Evolutionary conservation across 2,113 vertebrate genomes (phyloP), one percentile per base, ranked within the genome.

Genomic region (Nasalis larvatus): DNA sequence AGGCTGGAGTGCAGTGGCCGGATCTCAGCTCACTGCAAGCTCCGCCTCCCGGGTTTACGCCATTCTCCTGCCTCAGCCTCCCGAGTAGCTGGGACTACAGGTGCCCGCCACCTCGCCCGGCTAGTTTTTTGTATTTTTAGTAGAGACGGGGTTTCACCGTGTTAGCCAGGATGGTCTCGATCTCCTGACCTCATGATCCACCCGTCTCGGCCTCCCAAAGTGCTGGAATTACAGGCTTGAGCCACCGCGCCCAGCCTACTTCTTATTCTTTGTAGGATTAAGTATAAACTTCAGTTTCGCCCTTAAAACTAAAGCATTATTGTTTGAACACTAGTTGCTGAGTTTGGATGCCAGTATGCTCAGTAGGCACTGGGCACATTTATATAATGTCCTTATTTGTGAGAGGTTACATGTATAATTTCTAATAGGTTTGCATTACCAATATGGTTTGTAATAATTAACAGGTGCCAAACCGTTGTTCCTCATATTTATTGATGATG

Each of bases 351-450:
- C 30, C 40, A 80, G 47, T 82, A 40, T 49, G 77, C 47, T 83
- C 58, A 40, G 42, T 71, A 94, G 83, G 60, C 30, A 30, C 52
- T 78, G 87, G 45, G 76, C 30, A 66, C 37, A 78, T 63, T 96
- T 96, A 30, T 66, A 56, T 58, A 85, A 58, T 73, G 30, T 63
- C 52, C 30, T 96, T 82, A 69, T 82, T 96, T 76, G 74, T 92
- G 69, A 54, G 52, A 73, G 27, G 18, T 56, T 78, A 42, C 49
- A 27, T 82, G 10, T 87, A 40, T 82, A 23, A 27, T 85, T 94
- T 86, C 45, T 97, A 58, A 42, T 84, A 84, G 25, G 20, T 68
- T 94, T 87, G 60, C 6, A 49, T 14, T 87, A 35, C 71, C 52
- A 88, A 0, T 90, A 18, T 90, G 30, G 20, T 56, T 89, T 42